phyloP scores from a whole-genome alignment of 2,888 invertebrate species.

The Octodonta nipae region DNA sequence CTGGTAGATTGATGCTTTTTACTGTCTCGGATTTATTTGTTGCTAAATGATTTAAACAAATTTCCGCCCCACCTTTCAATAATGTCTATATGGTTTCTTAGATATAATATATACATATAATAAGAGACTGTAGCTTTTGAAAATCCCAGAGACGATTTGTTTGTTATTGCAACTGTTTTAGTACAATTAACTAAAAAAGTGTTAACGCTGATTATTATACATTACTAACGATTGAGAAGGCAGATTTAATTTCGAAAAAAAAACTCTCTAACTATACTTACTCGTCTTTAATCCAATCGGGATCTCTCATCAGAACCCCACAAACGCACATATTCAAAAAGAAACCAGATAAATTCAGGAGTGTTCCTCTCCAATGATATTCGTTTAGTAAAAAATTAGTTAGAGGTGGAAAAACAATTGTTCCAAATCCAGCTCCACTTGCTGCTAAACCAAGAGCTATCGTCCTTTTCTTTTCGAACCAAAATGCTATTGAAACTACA shows the following conservation, averaged over 20 bases:
- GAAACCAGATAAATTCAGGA: slow-evolving; percentile 67
- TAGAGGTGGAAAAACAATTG: slow-evolving; percentile 75
- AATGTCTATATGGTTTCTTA: too few species aligned
- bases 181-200: too few species aligned
- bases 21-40: too few species aligned
- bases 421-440: slow-evolving; percentile 80
- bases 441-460: slow-evolving; percentile 78
- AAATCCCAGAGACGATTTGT: too few species aligned
- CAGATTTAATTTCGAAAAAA: background rate
- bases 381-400: slow-evolving; percentile 64
- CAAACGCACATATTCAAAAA: slow-evolving; percentile 75
- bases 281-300: slow-evolving; percentile 66
- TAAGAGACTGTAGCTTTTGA: too few species aligned
- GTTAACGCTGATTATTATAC: too few species aligned
- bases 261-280: slow-evolving; percentile 19
- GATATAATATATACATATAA: too few species aligned
- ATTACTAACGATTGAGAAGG: too few species aligned
- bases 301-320: slow-evolving; percentile 76
- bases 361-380: slow-evolving; percentile 77
- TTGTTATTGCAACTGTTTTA: too few species aligned
- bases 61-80: too few species aligned
- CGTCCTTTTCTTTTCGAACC: slow-evolving; percentile 79
- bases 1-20: too few species aligned
- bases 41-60: too few species aligned
- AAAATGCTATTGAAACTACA: slow-evolving; percentile 81